Conservation (phyloP, 2,113 vertebrate species). For the Todiramphus saurophagus region DNA sequence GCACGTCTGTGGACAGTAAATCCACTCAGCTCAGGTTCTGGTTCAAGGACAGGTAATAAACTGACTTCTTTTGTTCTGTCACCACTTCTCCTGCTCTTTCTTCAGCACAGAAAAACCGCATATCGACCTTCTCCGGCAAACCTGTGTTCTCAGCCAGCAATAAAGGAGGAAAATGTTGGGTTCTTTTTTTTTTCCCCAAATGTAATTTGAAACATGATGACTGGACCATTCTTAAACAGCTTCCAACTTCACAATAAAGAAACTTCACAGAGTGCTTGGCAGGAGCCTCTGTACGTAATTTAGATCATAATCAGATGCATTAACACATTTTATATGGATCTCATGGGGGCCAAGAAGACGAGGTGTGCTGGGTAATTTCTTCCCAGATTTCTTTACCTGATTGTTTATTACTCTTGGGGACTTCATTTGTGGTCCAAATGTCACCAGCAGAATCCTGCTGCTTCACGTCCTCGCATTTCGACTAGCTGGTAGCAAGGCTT, state of each 20-base stretch:
- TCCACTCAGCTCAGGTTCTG: neutral
- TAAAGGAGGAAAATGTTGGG: neutral
- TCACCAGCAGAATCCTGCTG: constrained; percentile 29
- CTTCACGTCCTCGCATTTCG: constrained; percentile 20
- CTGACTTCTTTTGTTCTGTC: neutral
- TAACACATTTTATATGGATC: constrained; percentile 65
- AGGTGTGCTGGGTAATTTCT: constrained; percentile 66
- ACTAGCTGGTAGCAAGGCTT: neutral
- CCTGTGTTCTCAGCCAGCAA: neutral
- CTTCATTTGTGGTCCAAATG: constrained; percentile 48
- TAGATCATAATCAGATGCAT: constrained; percentile 66
- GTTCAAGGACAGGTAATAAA: neutral
- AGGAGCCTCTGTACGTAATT: constrained; percentile 56
- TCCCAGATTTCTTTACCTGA: constrained; percentile 57
- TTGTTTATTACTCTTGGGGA: constrained; percentile 52
- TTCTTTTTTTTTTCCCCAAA: neutral
- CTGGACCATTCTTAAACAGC: constrained; percentile 25
- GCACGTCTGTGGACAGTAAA: neutral
- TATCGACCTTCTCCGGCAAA: neutral
- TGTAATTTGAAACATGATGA: constrained; percentile 58
- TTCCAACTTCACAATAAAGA: constrained; percentile 51
- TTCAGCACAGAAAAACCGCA: neutral
- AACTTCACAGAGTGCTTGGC: constrained; percentile 55
- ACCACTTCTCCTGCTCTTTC: neutral
- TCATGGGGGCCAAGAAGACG: neutral